Base-by-base conservation (phyloP, 2,888 invertebrate genomes). In the Drosophila gaucha region DNA sequence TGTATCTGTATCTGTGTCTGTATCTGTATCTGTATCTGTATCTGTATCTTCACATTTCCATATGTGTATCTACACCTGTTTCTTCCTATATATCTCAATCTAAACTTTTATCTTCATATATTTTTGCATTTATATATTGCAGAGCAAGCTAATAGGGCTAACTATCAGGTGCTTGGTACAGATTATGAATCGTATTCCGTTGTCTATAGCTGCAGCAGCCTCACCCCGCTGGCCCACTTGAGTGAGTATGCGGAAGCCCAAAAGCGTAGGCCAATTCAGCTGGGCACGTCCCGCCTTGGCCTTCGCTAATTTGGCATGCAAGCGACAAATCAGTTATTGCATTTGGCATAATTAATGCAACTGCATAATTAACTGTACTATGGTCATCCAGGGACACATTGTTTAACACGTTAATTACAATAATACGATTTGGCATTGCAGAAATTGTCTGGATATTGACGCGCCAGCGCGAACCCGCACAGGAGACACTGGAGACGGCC, bases 101-200 rank as follows among this genome's bases (percentile, higher is more conserved):
- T 22, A 14, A 8, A 30, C 16, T 9, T 30, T 2, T 22, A 14
- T 6, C n/a, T 39, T 1, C 35, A 30, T 36, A 14, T 18, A 12
- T 26, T 12, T n/a, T 20, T 33, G 3, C 41, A 26, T 41, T 26
- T 62, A 2, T 22, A 0, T 6, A 9, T 38, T 59, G 4, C 2
- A 85, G 85, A 86, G 56, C 22, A 38, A 31, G 47, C 57, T 2
- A 64, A 28, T 28, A 67, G 14, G 26, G 31, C 84, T 1, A 90
- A 90, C 69, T 94, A 95, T 79, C 93, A 93, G 93, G 90, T 95
- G 20, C 80, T 95, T 49, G 94, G 93, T 46, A 94, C 94, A 3
- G 95, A 95, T 86, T 95, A 95, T 86, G 91, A 92, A 0, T 92
- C 92, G 52, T 95, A 93, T 80, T 91, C 94, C 0, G 94, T 95